phyloP scores from a whole-genome alignment of 2,888 invertebrate genomes.

The Macrophya alboannulata region DNA sequence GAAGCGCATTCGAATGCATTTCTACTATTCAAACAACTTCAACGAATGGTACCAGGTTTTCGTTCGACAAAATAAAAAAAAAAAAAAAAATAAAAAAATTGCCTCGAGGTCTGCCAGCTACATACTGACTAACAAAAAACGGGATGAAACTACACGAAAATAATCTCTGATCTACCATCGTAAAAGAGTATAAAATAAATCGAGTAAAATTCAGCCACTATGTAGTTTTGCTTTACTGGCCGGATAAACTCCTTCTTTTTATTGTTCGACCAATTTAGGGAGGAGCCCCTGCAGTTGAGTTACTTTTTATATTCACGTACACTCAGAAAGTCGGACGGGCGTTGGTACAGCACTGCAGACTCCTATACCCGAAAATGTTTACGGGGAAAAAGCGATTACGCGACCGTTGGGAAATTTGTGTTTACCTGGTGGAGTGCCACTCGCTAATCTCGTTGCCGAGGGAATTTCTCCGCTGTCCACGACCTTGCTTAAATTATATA shows the following conservation, averaged over 20 bases:
- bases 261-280: background rate
- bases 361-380: slow-evolving; percentile 32
- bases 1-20: slow-evolving; percentile 37
- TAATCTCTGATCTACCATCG: background rate
- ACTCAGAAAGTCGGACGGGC: background rate
- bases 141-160: background rate
- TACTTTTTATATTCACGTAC: slow-evolving; percentile 20
- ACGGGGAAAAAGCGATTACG: slow-evolving; percentile 50
- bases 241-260: background rate
- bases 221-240: background rate
- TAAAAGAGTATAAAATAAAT: slow-evolving; percentile 9
- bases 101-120: background rate
- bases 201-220: slow-evolving; percentile 3
- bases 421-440: slow-evolving; percentile 50
- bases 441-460: slow-evolving; percentile 51
- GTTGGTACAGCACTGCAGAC: background rate
- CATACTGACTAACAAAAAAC: background rate
- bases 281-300: slow-evolving; percentile 11
- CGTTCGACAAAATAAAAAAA: background rate
- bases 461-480: slow-evolving; percentile 43
- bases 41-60: background rate
- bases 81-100: background rate
- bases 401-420: slow-evolving; percentile 50
- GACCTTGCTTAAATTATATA: slow-evolving; percentile 43
- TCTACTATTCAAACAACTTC: slow-evolving; percentile 29